phyloP scores from a whole-genome alignment of 2,113 vertebrate genomes.

The Perca fluviatilis region DNA sequence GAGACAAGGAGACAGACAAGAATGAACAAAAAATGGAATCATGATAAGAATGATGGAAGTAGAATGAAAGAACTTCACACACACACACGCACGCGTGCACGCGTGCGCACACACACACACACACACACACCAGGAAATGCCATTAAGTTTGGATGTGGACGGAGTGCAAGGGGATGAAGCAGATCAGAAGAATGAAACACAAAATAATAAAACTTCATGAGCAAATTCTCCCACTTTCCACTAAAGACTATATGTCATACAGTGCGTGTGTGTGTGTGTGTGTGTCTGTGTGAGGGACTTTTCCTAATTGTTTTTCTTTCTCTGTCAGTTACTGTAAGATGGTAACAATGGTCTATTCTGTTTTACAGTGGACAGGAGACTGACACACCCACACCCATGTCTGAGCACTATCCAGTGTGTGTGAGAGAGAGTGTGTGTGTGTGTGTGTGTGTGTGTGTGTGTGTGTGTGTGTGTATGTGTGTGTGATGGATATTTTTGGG shows the following conservation, averaged over 20 bases:
- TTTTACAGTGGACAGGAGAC: constrained; percentile 35
- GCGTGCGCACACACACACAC: neutral
- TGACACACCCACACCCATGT: constrained; percentile 49
- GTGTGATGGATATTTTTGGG: constrained; percentile 25
- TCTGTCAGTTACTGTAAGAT: constrained; percentile 28
- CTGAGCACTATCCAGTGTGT: constrained; percentile 10
- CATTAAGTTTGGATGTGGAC: constrained; percentile 10
- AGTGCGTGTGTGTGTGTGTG: neutral
- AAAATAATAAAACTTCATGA: constrained; percentile 28
- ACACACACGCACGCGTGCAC: neutral
- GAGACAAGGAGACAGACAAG: constrained; percentile 55
- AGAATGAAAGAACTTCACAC: constrained; percentile 8
- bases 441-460: constrained; percentile 15
- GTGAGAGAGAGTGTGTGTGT: neutral
- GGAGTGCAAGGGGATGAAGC: constrained; percentile 14
- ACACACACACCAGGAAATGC: constrained; percentile 23
- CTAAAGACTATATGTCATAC: neutral
- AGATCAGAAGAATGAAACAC: constrained; percentile 36
- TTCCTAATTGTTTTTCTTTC: constrained; percentile 53
- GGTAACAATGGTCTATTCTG: constrained; percentile 64
- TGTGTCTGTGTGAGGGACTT: too few relatives aligned
- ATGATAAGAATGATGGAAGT: constrained; percentile 69
- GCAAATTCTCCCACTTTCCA: constrained; percentile 31
- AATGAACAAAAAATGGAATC: constrained; percentile 68
- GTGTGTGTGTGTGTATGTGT: neutral